Base-by-base conservation (phyloP, 2,888 invertebrate genomes). In the Pemphredon lugubris region DNA sequence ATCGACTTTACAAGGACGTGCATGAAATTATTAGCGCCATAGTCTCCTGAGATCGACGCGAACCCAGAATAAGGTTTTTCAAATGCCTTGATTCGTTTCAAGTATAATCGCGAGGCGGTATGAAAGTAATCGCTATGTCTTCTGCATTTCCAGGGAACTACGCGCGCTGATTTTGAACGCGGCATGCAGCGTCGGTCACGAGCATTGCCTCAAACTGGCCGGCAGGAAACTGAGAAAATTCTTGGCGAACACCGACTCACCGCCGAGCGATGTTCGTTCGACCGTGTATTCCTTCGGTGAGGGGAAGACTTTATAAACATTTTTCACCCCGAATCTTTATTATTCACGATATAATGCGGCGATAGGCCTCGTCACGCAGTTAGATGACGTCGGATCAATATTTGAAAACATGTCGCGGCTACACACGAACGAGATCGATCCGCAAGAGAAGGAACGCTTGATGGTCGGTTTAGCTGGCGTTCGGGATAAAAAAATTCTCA, bases 211-310 rank as follows among this genome's bases (percentile, higher is more conserved):
- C 14, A 34, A 60, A n/a, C 54, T 42, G 0, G 81, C 77, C 7
- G 58, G 47, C 32, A 53, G 48, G 34, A 70, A 34, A 40, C 60
- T 83, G 53, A 48, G 34, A 34, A 30, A 39, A n/a, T 57, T 50
- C n/a, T 45, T 58, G 1, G 23, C 9, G 20, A 40, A 39, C 11
- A n/a, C n/a, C n/a, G n/a, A n/a, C n/a, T 54, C 71, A 23, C 60
- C 66, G 1, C 68, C 79, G n/a, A n/a, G n/a, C 11, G 81, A 81
- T 66, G 60, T 81, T 18, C 79, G 81, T 21, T 73, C 78, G 20
- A 67, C 81, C 44, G 64, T 76, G 13, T 82, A 82, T 42, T 72
- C 75, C 11, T 82, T 72, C 53, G 81, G 81, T 82, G 37, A 78
- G 32, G 45, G 32, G 3, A 42, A 4, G 14, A 7, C 4, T 32